Evolutionary conservation across 92 coral and sea anemone species (phyloP), one percentile per base, ranked within the genome.

Genomic region (Diadumene lineata): DNA sequence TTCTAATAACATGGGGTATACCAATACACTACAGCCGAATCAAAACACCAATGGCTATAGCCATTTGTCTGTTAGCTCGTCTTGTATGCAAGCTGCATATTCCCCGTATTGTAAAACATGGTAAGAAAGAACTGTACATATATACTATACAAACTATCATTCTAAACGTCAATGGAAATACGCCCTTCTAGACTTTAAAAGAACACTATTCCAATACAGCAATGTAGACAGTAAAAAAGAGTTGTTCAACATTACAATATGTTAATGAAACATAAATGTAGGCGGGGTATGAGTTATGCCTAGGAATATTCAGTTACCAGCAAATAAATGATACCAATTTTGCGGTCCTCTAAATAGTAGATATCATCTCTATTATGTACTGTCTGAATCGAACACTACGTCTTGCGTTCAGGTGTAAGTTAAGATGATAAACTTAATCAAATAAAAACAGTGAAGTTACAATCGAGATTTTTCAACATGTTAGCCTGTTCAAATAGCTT

Each of bases 11-110:
- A 72, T 71, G 76, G 43, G 83, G 1, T 82, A 87, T 69, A 77
- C 85, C 65, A 82, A 78, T 70, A 79, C 85, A 56, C 85, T 85
- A n/a, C 77, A 72, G 31, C 66, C 92, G 7, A 78, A 83, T 48
- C 81, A 80, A 84, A 82, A 79, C 72, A 78, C 92, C 71, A 87
- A 83, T 74, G 85, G 88, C 22, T 87, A 87, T 70, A 74, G 82
- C 30, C 79, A 82, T 63, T 81, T 87, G 32, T 76, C 91, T 24
- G 82, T 79, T 46, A 87, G 85, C 79, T 87, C 92, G 48, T 87
- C 92, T 17, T 87, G 92, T 73, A 87, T 82, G 88, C 92, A 87
- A 50, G 92, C 77, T 3, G 58, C 58, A 22, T 87, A 87, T 66
- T 87, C 92, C 16, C 75, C 82, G 21, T 83, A 87, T 48, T 81